Conservation (phyloP, 1,140 invertebrate species). For the Venturia canescens region DNA sequence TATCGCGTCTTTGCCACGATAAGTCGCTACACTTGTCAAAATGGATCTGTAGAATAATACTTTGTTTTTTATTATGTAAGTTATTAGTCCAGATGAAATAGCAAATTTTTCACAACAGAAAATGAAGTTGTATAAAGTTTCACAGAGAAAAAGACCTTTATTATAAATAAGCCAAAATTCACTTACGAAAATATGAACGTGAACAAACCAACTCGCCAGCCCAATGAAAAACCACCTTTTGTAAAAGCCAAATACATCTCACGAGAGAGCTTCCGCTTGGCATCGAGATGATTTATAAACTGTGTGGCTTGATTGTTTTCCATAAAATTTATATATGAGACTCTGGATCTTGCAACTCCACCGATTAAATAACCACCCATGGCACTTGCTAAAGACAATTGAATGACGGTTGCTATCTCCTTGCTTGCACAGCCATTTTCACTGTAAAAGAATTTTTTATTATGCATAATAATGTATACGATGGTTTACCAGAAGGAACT, state of each 20-base stretch:
- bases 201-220: constrained; percentile 81
- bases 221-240: constrained; percentile 83
- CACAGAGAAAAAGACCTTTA: too few species aligned
- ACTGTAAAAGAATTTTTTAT: constrained; percentile 72
- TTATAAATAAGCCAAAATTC: constrained; percentile 33
- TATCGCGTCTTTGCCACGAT: constrained; percentile 81
- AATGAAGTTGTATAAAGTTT: too few species aligned
- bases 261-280: constrained; percentile 84
- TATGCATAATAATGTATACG: background rate
- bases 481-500: too few species aligned
- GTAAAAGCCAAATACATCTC: constrained; percentile 81
- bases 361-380: constrained; percentile 81
- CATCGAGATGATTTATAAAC: constrained; percentile 82
- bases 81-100: background rate
- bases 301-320: constrained; percentile 84
- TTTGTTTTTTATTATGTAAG: background rate
- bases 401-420: constrained; percentile 79
- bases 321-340: constrained; percentile 82
- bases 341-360: constrained; percentile 78
- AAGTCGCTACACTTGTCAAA: constrained; percentile 80
- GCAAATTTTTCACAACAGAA: background rate
- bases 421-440: constrained; percentile 79
- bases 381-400: constrained; percentile 77
- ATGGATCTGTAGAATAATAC: constrained; percentile 58
- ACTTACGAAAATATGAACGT: constrained; percentile 81